Conservation (phyloP, 1,140 invertebrate genomes). For the Drosophila asahinai region DNA sequence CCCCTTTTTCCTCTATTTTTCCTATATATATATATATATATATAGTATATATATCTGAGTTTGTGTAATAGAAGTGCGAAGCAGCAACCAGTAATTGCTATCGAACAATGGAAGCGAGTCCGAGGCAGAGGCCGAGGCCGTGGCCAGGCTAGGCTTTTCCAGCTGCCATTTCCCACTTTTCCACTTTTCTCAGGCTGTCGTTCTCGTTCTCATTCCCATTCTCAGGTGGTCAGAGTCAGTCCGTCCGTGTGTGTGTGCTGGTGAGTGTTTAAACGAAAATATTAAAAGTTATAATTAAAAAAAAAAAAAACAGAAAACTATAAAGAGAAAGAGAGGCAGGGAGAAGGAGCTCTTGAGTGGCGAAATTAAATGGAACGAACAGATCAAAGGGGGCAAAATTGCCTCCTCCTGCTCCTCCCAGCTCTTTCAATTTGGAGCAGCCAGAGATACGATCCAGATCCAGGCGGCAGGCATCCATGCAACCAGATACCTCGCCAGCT, state of each 20-base stretch:
- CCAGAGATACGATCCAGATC: conserved; percentile 8
- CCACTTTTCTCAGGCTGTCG: conserved; percentile 28
- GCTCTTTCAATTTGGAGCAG: conserved; percentile 26
- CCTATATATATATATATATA: conserved; percentile 3
- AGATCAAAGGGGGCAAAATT: conserved; percentile 13
- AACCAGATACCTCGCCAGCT: neutral
- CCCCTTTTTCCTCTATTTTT: conserved; percentile 11
- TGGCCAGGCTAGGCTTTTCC: conserved; percentile 22
- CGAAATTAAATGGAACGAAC: conserved; percentile 31
- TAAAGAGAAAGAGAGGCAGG: neutral
- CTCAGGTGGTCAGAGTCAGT: conserved; percentile 30
- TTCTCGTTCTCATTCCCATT: conserved; percentile 18
- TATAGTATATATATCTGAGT: conserved; percentile 13
- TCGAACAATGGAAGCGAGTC: conserved; percentile 66
- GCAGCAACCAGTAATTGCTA: conserved; percentile 70
- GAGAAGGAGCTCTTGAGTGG: conserved; percentile 12
- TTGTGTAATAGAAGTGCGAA: conserved; percentile 74
- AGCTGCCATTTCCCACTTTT: conserved; percentile 34
- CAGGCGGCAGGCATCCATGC: neutral
- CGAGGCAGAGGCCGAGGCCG: conserved; percentile 16
- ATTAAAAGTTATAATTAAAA: conserved; percentile 80
- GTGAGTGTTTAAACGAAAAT: conserved; percentile 53
- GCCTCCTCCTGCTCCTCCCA: neutral
- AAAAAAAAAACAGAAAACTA: neutral
- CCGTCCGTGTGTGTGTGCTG: conserved; percentile 2